Evolutionary conservation across 2,113 vertebrate genomes (phyloP), one percentile per base, ranked within the genome.

Genomic region (Amazona vittata): DNA sequence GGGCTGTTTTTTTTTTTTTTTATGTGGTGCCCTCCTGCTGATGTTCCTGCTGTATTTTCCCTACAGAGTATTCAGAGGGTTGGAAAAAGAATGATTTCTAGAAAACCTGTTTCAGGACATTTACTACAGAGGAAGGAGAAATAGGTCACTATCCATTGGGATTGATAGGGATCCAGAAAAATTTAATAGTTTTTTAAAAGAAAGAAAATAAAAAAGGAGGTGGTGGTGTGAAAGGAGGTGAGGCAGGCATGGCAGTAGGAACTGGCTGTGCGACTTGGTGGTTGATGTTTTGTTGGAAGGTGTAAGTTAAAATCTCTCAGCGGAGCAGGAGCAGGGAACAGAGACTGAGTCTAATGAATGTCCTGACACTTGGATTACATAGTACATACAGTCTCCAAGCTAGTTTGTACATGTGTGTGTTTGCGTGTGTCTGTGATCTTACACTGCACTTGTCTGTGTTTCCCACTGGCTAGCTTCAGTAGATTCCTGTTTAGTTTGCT

Each of bases 371-470:
- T 64, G 49, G 16, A 35, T 89, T 73, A 59, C 41, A 33, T 29
- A 57, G 15, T 68, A 52, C 24, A 17, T 68, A 52, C 24, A 20
- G n/a, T 44, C 46, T 83, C 28, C 55, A 65, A 65, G 62, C 8
- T 50, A 55, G 50, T 65, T 78, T 94, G 37, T 86, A 33, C 46
- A 33, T 22, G 11, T 37, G 10, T 43, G 7, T 9, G 46, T 37
- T 9, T 81, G 44, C 5, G 17, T 64, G 31, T 11, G 47, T 29
- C 15, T 71, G 44, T 21, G 60, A 31, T 52, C 35, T 94, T 68
- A 17, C 2, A 21, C 19, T 89, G 70, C 89, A 94, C 91, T 96
- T 95, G 93, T 89, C 52, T 92, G 53, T 76, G 43, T 83, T 95
- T 85, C 44, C 65, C 43, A 52, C 68, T 69, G 57, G 44, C 49